Conservation (phyloP, 1,140 invertebrate species). For the Diploscapter pachys region DNA sequence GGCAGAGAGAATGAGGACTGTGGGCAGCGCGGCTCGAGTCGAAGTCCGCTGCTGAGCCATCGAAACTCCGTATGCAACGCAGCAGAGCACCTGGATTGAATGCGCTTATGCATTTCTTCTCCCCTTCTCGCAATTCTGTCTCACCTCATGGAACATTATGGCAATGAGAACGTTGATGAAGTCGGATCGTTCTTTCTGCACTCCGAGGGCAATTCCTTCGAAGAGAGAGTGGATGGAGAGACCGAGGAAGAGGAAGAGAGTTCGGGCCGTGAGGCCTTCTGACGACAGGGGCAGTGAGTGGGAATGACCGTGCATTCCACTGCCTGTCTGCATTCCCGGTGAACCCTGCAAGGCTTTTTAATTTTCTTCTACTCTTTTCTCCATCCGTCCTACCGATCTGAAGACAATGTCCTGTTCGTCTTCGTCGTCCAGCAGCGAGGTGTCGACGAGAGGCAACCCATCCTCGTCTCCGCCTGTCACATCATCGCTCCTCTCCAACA, state of each 20-base stretch:
- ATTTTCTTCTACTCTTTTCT: too few species aligned
- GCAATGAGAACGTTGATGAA: constrained; percentile 60
- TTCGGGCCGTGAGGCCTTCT: constrained; percentile 43
- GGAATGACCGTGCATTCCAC: constrained; percentile 28
- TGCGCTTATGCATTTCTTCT: neutral
- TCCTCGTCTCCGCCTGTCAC: constrained; percentile 16
- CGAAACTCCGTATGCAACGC: constrained; percentile 61
- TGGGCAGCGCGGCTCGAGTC: constrained; percentile 46
- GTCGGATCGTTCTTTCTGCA: constrained; percentile 48
- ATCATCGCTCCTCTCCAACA: constrained; percentile 8
- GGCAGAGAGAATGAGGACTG: constrained; percentile 52
- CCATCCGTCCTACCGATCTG: constrained; percentile 4
- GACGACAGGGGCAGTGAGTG: constrained; percentile 35
- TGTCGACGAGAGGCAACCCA: constrained; percentile 32
- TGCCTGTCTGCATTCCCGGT: neutral
- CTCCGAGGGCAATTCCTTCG: constrained; percentile 62
- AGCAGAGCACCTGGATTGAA: constrained; percentile 47
- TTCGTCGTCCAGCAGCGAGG: constrained; percentile 34
- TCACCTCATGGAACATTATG: constrained; percentile 60
- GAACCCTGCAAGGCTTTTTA: neutral
- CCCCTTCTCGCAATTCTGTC: neutral
- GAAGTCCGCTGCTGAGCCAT: constrained; percentile 52
- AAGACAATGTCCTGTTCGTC: constrained; percentile 30
- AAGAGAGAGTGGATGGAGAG: constrained; percentile 62
- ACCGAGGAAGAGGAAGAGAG: constrained; percentile 60